These are phyloP conservation scores for Drosophila birchii DNA, from an alignment of 2,888 invertebrate species.

Conservation along the genomic window DNA sequence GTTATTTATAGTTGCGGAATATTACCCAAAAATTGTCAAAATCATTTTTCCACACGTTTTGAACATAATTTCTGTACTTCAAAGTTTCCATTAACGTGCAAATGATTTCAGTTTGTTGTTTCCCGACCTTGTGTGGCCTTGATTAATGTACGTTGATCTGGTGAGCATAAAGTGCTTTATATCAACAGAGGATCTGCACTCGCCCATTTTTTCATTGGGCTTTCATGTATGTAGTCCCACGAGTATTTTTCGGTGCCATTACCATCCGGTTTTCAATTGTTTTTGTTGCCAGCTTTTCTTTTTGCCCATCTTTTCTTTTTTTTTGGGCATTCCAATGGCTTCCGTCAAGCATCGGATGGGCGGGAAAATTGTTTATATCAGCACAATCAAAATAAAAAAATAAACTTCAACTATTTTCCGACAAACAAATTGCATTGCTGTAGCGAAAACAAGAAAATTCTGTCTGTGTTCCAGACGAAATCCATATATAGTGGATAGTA, in stretches of 20 bases:
- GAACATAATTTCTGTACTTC: conserved; percentile 12
- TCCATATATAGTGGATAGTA: conserved; percentile 24
- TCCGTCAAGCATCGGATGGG: conserved; percentile 64
- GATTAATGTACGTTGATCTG: conserved; percentile 74
- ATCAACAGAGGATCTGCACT: conserved; percentile 53
- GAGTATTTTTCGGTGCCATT: conserved; percentile 42
- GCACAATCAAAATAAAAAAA: conserved; percentile 70
- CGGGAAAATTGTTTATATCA: conserved; percentile 69
- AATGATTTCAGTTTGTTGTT: conserved; percentile 33
- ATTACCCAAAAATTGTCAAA: conserved; percentile 3
- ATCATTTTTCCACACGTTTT: conserved; percentile 11
- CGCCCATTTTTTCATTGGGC: conserved; percentile 21
- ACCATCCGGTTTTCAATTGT: conserved; percentile 47
- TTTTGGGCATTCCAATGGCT: conserved; percentile 62
- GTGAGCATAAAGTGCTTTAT: conserved; percentile 63
- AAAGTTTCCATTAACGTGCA: conserved; percentile 22
- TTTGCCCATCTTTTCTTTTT: conserved; percentile 50
- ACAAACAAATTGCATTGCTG: conserved; percentile 65
- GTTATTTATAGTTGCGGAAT: background rate
- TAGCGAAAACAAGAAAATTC: conserved; percentile 5
- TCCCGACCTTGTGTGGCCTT: conserved; percentile 69
- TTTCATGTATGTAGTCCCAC: conserved; percentile 46
- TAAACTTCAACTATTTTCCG: conserved; percentile 66
- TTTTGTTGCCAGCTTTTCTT: conserved; percentile 15
- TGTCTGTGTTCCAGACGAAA: conserved; percentile 12